phyloP scores from a whole-genome alignment of 2,113 vertebrate genomes.

The Cacatua alba region DNA sequence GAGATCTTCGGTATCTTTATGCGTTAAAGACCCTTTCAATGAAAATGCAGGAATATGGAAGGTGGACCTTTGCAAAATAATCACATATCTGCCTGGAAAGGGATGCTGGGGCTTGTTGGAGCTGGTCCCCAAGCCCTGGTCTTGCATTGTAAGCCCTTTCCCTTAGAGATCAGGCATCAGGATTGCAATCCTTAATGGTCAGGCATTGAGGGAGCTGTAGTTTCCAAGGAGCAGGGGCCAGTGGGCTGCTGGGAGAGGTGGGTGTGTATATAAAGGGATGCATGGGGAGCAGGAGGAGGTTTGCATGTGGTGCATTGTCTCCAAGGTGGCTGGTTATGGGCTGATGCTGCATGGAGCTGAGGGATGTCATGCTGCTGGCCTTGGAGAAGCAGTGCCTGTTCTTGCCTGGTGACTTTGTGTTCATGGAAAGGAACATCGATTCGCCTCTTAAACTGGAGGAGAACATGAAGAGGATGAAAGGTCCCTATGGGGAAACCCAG shows the following conservation, averaged over 20 bases:
- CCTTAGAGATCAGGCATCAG: background rate
- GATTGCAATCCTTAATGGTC: background rate
- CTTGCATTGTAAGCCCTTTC: background rate
- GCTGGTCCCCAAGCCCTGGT: background rate
- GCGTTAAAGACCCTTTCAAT: background rate
- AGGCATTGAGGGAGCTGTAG: background rate
- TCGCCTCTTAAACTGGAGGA: background rate
- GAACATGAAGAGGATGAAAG: background rate
- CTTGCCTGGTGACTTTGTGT: accelerated
- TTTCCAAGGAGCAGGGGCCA: background rate
- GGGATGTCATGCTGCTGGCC: background rate
- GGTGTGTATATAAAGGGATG: background rate
- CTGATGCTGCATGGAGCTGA: background rate
- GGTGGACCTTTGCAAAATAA: background rate
- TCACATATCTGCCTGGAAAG: background rate
- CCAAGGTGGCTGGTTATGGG: background rate
- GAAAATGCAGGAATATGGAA: background rate
- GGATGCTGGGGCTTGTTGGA: background rate
- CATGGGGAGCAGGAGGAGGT: accelerated
- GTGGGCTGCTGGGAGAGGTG: background rate
- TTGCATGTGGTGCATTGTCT: background rate
- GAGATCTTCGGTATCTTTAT: background rate
- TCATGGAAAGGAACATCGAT: background rate
- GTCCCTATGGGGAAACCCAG: background rate
- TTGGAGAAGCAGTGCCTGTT: background rate